Evolutionary conservation across 53 echinoderm and acorn worm species (phyloP), one percentile per base, ranked within the genome.

Genomic region (Patiria pectinifera): DNA sequence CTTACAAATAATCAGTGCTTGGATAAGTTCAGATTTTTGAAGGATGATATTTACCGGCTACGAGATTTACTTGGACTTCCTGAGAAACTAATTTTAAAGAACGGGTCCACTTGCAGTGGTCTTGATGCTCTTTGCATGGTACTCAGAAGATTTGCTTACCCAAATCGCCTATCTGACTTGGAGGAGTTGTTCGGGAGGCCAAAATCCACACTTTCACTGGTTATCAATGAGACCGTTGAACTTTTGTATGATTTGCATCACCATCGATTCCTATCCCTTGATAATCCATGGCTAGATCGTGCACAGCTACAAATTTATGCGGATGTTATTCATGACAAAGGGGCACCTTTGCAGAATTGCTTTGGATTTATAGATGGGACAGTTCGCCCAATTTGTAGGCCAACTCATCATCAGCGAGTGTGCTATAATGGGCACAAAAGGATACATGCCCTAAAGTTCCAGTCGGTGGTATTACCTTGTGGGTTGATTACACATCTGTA

Each of bases 361-460:
- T 89, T 89, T 89, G 94, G 95, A 8, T 95, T 95, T 61, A 77
- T 95, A 7, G 95, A 93, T 53, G 91, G 91, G 1, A 95, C 93
- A 2, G 93, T 95, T 53, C 91, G 93, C 0, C 83, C 91, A 2
- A 91, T 95, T 53, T 93, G 93, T 82, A 74, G 91, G 48, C 95
- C 93, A 12, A 14, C 71, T 13, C 58, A 81, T 19, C 45, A 80
- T 71, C 92, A 94, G 49, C 7, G 60, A 62, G 89, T 75, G 1
- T 15, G 70, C 18, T 93, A 95, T 66, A 95, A 91, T 91, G 93
- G 82, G 6, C 93, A 91, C 71, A 93, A 91, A 8, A 5, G 53
- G 8, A 53, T 53, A 53, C 53, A 53, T 53, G 53, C 53, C 5
- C 53, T 53, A 5, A 69, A 22, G 91, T 92, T 48, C 62, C 95